These are phyloP conservation scores for Plutella xylostella DNA, from an alignment of 2,888 invertebrate species.

Conservation along the genomic window DNA sequence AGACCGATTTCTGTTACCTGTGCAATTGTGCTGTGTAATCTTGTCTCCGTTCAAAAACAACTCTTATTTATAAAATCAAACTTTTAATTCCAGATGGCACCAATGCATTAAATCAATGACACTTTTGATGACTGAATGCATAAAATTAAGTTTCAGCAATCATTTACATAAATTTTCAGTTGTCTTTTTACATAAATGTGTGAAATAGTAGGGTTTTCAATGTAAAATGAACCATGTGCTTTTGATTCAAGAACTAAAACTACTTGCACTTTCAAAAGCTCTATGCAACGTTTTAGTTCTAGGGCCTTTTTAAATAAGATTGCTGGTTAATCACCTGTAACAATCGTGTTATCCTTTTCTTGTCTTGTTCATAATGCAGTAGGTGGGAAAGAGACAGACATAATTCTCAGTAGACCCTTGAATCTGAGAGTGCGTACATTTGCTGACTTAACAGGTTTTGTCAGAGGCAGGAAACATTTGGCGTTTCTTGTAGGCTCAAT, in stretches of 20 bases:
- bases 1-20: no score
- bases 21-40: no score
- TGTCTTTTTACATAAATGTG: conserved; percentile 31
- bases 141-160: conserved; percentile 17
- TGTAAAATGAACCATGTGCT: conserved; percentile 16
- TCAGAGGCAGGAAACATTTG: conserved; percentile 37
- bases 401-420: conserved; percentile 23
- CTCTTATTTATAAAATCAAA: no score
- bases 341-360: conserved; percentile 29
- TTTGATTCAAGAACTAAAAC: conserved; percentile 20
- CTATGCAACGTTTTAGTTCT: conserved; percentile 29
- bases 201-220: conserved; percentile 37
- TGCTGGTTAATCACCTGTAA: conserved; percentile 34
- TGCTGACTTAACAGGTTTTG: conserved; percentile 61
- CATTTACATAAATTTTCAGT: conserved; percentile 34
- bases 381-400: conserved; percentile 32
- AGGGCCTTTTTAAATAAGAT: conserved; percentile 31
- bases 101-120: no score
- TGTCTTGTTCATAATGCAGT: conserved; percentile 13
- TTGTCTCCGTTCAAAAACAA: no score
- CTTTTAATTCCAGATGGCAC: no score
- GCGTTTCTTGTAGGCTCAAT: no score
- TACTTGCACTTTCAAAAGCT: conserved; percentile 14
- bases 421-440: conserved; percentile 42
- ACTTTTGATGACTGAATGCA: not conserved